Conservation (phyloP, 2,113 vertebrate species). For the Chaetura pelagica region DNA sequence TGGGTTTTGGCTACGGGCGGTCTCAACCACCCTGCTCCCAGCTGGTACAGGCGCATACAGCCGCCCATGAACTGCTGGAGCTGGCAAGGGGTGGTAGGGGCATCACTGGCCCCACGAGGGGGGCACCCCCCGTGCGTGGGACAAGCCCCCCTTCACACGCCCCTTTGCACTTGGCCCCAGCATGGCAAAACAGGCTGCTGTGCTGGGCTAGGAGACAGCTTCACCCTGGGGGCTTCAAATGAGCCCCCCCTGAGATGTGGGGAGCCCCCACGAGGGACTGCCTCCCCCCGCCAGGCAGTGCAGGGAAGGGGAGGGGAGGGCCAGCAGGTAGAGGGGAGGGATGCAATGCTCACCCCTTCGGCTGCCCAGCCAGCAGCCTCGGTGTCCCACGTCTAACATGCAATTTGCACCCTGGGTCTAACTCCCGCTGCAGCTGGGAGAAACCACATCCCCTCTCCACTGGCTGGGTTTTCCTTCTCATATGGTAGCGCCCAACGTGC, state of each 20-base stretch:
- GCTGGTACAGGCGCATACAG: background rate
- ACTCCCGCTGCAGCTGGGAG: background rate
- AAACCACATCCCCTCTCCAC: constrained; percentile 21
- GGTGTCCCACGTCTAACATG: background rate
- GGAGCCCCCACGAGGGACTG: background rate
- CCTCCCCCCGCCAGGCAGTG: background rate
- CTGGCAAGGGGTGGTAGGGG: background rate
- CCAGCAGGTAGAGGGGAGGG: accelerated
- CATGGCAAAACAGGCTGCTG: background rate
- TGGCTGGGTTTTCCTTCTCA: background rate
- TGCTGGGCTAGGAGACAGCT: background rate
- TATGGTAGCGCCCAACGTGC: background rate
- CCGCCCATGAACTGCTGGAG: background rate
- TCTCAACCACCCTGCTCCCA: accelerated
- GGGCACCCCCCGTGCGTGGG: background rate
- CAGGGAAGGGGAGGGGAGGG: background rate
- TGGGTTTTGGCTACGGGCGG: accelerated
- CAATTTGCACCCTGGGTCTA: background rate
- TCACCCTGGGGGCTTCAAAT: background rate
- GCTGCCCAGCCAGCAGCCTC: background rate
- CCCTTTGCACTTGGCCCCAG: background rate
- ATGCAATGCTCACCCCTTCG: background rate
- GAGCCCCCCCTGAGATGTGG: background rate
- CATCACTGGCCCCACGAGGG: background rate
- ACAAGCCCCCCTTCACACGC: background rate